Percentiles rank a stretch among this genome's conserved stretches.
Conservation (phyloP, 1,140 invertebrate genomes). For the Calephelis nemesis region DNA sequence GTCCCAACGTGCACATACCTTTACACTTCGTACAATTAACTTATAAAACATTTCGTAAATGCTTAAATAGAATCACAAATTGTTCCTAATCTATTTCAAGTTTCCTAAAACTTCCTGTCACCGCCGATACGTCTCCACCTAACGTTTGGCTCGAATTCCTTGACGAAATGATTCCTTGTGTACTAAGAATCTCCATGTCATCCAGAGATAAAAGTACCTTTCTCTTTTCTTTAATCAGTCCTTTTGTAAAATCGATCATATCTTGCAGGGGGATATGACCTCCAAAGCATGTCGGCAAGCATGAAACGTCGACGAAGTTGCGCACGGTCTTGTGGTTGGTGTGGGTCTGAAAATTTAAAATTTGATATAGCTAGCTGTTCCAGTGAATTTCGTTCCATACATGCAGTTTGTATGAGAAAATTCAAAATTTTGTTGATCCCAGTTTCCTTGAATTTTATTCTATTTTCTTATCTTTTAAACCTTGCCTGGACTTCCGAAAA, state of each 20-base stretch:
- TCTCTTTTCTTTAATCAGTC: slow-evolving; percentile 81
- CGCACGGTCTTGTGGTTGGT: slow-evolving; percentile 82
- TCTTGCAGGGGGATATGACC: slow-evolving; percentile 85
- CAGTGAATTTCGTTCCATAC: too few species aligned
- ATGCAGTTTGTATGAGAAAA: too few species aligned
- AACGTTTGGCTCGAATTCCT: slow-evolving; percentile 57
- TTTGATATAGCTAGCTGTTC: neutral
- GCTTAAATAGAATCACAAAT: slow-evolving; percentile 17
- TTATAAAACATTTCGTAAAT: slow-evolving; percentile 13
- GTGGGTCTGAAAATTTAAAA: slow-evolving; percentile 79
- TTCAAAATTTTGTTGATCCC: too few species aligned
- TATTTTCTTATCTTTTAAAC: too few species aligned
- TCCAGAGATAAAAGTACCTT: slow-evolving; percentile 84
- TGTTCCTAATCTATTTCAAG: slow-evolving; percentile 83
- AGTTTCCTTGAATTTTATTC: too few species aligned
- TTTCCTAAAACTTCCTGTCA: slow-evolving; percentile 86
- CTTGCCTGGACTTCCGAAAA: too few species aligned
- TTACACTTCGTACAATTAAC: neutral
- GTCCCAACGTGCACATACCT: too few species aligned
- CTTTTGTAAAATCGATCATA: slow-evolving; percentile 87
- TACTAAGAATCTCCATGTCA: slow-evolving; percentile 83
- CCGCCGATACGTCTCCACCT: slow-evolving; percentile 62
- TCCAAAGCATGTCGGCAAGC: slow-evolving; percentile 88
- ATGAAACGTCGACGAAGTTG: slow-evolving; percentile 82
- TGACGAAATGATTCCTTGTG: slow-evolving; percentile 78